Base-by-base conservation (phyloP, 2,888 invertebrate species). In the Trichopoda pennipes region DNA sequence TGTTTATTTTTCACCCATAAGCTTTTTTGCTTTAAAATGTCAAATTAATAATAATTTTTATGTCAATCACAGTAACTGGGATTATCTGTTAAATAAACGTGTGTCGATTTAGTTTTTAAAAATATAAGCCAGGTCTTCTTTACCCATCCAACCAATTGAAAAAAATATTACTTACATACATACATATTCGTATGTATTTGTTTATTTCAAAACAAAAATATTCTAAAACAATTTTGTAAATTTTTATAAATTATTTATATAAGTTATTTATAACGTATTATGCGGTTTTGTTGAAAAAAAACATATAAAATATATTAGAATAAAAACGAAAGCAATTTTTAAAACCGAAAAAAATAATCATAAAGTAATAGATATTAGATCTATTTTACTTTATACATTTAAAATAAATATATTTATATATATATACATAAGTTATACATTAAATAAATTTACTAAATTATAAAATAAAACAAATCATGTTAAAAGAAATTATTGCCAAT, bases 401-500 rank as follows among this genome's bases (percentile, higher is more conserved):
- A 74, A 76, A 70, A 60, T 55, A 76, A 73, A 60, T 68, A 73
- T 28, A 28, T 28, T 7, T 28, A 28, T 8, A 28, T 28, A 28
- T 28, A 28, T 8, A 28, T 28, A 28, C 28, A 28, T 28, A n/a
- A 79, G 79, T 79, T 76, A 70, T 64, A 79, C 55, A 77, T 69
- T 63, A 76, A 53, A 81, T 61, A 70, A 81, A 76, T 68, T 72
- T 76, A 76, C 72, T 72, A 75, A 61, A 77, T 55, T 77, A 69
- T 77, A 69, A 56, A 60, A 44, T n/a, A 44, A 61, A 79, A 38
- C 53, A 73, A 72, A 72, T 56, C 72, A 79, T 79, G 79, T 79
- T 79, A 79, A 61, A 79, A 73, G 47, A 77, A 79, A 73, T 78
- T 72, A 78, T 78, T 79, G 79, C 79, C 79, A 79, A 79, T 79